Conservation (phyloP, 2,113 vertebrate genomes). For the Falcunculus frontatus region DNA sequence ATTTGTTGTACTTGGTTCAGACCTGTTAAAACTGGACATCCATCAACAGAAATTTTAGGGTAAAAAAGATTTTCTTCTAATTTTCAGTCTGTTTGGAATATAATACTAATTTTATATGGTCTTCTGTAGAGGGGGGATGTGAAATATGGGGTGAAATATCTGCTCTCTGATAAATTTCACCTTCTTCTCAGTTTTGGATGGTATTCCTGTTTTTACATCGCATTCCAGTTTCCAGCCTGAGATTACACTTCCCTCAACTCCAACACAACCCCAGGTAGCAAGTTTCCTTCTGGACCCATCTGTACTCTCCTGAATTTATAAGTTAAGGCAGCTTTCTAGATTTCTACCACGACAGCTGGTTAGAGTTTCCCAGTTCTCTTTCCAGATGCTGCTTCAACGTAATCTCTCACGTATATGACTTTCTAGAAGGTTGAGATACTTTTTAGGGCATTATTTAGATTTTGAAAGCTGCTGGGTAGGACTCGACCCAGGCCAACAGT, state of each 20-base stretch:
- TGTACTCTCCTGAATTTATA: background rate
- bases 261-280: background rate
- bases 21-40: background rate
- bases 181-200: background rate
- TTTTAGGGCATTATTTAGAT: background rate
- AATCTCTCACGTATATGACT: background rate
- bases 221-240: background rate
- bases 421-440: background rate
- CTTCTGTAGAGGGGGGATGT: background rate
- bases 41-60: accelerated
- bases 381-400: background rate
- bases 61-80: background rate
- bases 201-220: background rate
- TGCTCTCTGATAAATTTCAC: background rate
- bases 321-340: background rate
- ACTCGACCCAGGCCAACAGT: background rate
- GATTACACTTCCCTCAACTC: background rate
- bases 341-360: background rate
- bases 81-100: background rate
- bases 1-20: background rate
- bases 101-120: background rate
- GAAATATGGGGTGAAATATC: background rate
- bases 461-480: background rate
- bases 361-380: background rate
- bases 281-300: background rate